phyloP scores from a whole-genome alignment of 2,888 invertebrate genomes.

The Cloeon dipterum region DNA sequence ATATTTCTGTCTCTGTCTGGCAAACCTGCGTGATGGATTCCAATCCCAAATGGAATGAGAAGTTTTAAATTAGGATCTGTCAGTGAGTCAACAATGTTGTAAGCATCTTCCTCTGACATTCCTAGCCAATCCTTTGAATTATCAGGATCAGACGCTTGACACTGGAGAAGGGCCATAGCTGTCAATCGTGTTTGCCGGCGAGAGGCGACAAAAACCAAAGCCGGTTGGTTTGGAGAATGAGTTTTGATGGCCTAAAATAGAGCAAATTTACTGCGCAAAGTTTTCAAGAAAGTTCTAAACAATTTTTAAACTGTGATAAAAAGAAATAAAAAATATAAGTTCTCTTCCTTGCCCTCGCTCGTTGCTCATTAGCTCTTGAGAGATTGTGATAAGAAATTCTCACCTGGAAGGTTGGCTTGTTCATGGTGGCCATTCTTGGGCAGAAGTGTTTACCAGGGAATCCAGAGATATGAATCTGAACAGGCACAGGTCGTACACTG shows the following conservation, averaged over 20 bases:
- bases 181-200: slow-evolving; percentile 90
- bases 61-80: slow-evolving; percentile 79
- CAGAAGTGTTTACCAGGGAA: slow-evolving; percentile 98
- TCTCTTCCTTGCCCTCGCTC: not conserved
- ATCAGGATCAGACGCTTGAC: slow-evolving; percentile 68
- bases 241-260: slow-evolving; percentile 61
- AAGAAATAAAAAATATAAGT: not conserved
- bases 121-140: slow-evolving; percentile 90
- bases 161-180: slow-evolving; percentile 82
- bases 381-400: no score
- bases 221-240: slow-evolving; percentile 78
- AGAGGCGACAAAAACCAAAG: slow-evolving; percentile 80
- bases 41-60: slow-evolving; percentile 90
- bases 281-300: not conserved
- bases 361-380: no score
- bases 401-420: slow-evolving; percentile 80
- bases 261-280: slow-evolving; percentile 12
- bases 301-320: not conserved
- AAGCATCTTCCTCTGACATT: slow-evolving; percentile 58
- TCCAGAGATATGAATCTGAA: slow-evolving; percentile 84
- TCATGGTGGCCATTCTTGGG: slow-evolving; percentile 98
- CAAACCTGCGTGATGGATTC: slow-evolving; percentile 94
- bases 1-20: slow-evolving; percentile 76
- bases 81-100: slow-evolving; percentile 66
- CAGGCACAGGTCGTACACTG: slow-evolving; percentile 89